Conservation (phyloP, 2,113 vertebrate species). For the Odontophorus gujanensis region DNA sequence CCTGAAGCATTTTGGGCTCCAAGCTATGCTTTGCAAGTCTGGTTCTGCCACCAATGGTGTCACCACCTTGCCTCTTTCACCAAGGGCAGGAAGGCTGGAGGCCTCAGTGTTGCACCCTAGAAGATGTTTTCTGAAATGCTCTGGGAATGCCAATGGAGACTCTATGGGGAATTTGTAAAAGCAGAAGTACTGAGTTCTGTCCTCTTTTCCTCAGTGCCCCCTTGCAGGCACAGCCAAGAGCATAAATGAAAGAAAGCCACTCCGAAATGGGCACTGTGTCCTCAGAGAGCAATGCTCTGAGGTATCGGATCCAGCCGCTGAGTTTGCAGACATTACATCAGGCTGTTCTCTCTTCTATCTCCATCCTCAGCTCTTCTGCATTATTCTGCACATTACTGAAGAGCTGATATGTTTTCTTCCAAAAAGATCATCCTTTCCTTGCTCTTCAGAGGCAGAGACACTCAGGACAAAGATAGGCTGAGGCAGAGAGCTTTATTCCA, state of each 20-base stretch:
- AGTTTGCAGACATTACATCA: constrained; percentile 19
- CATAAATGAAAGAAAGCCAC: not conserved
- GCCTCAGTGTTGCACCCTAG: not conserved
- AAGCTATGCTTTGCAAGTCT: not conserved
- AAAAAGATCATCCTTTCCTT: not conserved
- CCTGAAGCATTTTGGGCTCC: not conserved
- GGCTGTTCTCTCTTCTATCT: not conserved
- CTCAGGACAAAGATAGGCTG: not conserved
- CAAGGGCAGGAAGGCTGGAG: not conserved
- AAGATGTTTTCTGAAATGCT: not conserved
- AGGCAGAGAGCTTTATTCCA: not conserved
- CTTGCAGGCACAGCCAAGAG: fast-evolving
- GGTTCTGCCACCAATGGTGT: not conserved
- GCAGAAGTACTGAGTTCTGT: not conserved
- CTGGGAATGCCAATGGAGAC: not conserved
- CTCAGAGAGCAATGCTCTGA: not conserved
- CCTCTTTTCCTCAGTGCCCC: not conserved
- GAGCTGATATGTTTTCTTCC: not conserved
- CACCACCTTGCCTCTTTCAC: not conserved
- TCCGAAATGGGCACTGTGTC: not conserved
- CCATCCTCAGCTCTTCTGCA: not conserved
- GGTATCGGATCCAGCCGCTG: not conserved
- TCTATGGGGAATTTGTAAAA: not conserved
- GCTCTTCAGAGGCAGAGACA: not conserved
- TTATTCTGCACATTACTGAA: not conserved